These are phyloP conservation scores for Leptinotarsa juncta DNA, from an alignment of 2,888 invertebrate genomes.

Conservation along the genomic window DNA sequence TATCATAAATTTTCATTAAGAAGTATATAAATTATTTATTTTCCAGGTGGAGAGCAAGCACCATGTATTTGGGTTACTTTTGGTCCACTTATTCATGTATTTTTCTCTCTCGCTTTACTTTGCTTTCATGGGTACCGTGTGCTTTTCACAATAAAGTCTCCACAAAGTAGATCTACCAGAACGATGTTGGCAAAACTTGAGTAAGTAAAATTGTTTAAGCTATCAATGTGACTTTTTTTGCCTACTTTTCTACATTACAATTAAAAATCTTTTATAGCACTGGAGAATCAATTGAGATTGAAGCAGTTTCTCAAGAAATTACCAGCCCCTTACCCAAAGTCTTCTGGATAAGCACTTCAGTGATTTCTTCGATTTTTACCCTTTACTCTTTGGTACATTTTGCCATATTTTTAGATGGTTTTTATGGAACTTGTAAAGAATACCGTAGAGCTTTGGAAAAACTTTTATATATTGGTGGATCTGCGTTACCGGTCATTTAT, in stretches of 20 bases:
- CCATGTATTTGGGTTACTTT: slow-evolving; percentile 77
- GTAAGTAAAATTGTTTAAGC: slow-evolving; percentile 54
- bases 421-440: slow-evolving; percentile 79
- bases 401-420: slow-evolving; percentile 78
- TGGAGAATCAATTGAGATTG: slow-evolving; percentile 76
- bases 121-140: slow-evolving; percentile 78
- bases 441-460: slow-evolving; percentile 77
- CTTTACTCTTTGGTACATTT: slow-evolving; percentile 78
- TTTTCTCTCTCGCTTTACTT: slow-evolving; percentile 74
- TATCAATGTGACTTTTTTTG: no score
- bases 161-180: slow-evolving; percentile 59
- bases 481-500: slow-evolving; percentile 72
- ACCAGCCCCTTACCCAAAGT: slow-evolving; percentile 71
- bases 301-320: slow-evolving; percentile 71
- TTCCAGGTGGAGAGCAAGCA: slow-evolving; percentile 73
- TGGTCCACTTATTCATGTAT: slow-evolving; percentile 73
- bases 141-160: slow-evolving; percentile 59
- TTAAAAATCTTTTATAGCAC: slow-evolving; percentile 67
- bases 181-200: slow-evolving; percentile 59
- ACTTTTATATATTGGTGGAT: slow-evolving; percentile 69
- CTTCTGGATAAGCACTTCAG: slow-evolving; percentile 78
- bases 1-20: no score
- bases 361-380: slow-evolving; percentile 73
- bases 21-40: not conserved
- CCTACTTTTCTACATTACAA: no score